A percentile compares a stretch with the other conserved stretches of the same genome.
Conservation (phyloP, 2,888 invertebrate species). For the Crossocerus cetratus region DNA sequence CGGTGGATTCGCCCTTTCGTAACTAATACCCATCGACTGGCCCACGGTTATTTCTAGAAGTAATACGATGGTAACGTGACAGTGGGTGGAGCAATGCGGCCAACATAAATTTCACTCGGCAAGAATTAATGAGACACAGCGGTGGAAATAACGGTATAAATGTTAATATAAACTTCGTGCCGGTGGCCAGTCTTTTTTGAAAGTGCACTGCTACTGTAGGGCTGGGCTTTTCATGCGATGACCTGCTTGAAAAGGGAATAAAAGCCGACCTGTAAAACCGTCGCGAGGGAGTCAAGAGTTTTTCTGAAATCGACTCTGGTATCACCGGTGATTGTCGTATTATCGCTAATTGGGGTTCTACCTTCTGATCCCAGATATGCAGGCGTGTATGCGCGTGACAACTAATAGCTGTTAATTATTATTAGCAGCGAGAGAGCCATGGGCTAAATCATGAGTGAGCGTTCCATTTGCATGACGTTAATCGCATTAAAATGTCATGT, state of each 20-base stretch:
- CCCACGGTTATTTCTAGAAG: conserved; percentile 9
- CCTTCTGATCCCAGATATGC: not conserved
- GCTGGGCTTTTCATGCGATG: too few relatives aligned
- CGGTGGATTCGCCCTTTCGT: too few relatives aligned
- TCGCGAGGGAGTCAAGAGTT: too few relatives aligned
- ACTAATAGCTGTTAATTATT: conserved; percentile 26
- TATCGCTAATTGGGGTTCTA: conserved; percentile 6
- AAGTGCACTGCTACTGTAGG: too few relatives aligned
- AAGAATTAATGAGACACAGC: conserved; percentile 31
- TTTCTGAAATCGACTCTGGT: too few relatives aligned
- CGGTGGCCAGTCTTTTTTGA: too few relatives aligned
- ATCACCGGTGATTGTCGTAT: not conserved
- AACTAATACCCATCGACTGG: too few relatives aligned
- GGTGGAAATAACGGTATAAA: not conserved
- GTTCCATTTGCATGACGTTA: conserved; percentile 1
- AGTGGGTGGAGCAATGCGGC: conserved; percentile 20
- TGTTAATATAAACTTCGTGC: not conserved
- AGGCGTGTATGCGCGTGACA: not conserved
- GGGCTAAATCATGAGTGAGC: not conserved
- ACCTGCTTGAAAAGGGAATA: too few relatives aligned
- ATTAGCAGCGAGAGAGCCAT: conserved; percentile 15
- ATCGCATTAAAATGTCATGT: conserved; percentile 9
- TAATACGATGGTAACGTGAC: conserved; percentile 35
- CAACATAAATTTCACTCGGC: conserved; percentile 47
- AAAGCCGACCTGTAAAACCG: too few relatives aligned